Evolutionary conservation across 2,797 vertebrate genomes (phyloP), one percentile per base, ranked within the genome.

Genomic region (Distichodus sexfasciatus): DNA sequence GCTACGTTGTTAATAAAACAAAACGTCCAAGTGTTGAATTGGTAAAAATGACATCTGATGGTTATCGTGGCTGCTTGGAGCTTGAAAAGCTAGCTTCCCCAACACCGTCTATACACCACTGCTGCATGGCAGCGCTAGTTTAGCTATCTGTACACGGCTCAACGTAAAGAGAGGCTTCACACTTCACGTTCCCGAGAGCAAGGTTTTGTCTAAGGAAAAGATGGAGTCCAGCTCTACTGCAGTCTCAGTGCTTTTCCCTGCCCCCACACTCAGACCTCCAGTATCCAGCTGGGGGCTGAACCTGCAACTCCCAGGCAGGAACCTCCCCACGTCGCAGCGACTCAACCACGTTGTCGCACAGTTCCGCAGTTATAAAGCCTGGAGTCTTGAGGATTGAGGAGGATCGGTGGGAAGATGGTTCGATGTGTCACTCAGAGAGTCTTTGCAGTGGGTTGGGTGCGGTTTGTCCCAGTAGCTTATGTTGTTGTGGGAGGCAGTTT

Each of bases 181-280:
- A 3, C 12, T 55, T 58, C 35, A 38, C 23, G 6, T 33, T 24
- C 19, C 33, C 54, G n/a, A 10, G 19, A 24, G 19, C 21, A 38
- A 38, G 21, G 23, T 4, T 12, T 50, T 48, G 21, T 24, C 8
- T 24, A 48, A 46, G 11, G 17, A 46, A 14, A 43, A 43, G 15
- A 31, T 54, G 26, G 14, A 38, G 40, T 23, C 17, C 28, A 55
- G 29, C 12, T 44, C 15, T 8, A 62, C n/a, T 28, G 47, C 24
- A 63, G 28, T 44, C 29, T 54, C 7, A 44, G 28, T 33, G 36
- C 47, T 55, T 71, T 40, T 46, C 36, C 63, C 24, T 55, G 19
- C 1, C 23, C 17, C 47, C 41, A 53, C 26, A 17, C 54, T 35
- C 6, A 51, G 44, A 50, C 26, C 4, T 59, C 36, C 55, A 62